These are phyloP conservation scores for Synodontis membranacea DNA, from an alignment of 2,113 vertebrate genomes.

Conservation along the genomic window DNA sequence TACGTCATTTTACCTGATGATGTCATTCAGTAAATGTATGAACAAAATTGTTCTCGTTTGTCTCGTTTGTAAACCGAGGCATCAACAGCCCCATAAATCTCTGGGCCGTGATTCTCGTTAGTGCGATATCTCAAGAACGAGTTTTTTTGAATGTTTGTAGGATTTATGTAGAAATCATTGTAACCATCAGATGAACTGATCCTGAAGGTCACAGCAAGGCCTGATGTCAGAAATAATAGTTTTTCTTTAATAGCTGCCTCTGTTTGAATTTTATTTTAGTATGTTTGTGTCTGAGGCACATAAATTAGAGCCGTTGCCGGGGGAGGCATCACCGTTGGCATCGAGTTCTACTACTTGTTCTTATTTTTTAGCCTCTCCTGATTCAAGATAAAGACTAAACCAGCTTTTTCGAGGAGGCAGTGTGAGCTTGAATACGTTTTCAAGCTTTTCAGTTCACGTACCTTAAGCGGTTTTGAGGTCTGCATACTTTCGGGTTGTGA, in stretches of 20 bases:
- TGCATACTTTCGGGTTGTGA: background rate
- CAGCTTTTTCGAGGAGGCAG: background rate
- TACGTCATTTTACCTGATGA: too few species aligned
- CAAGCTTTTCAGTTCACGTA: background rate
- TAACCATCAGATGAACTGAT: background rate
- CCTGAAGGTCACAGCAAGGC: background rate
- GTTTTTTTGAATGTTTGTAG: background rate
- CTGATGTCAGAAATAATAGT: background rate
- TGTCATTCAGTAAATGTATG: background rate
- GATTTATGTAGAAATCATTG: background rate
- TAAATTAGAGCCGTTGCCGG: background rate
- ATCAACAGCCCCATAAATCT: too few species aligned
- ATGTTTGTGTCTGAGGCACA: background rate
- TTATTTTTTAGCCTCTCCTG: background rate
- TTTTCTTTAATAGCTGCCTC: background rate
- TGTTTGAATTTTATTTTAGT: background rate
- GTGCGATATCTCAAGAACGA: background rate
- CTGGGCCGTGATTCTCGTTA: background rate
- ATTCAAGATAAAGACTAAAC: background rate
- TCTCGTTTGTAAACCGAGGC: too few species aligned
- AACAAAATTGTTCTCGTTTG: too few species aligned
- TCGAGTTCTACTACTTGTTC: background rate
- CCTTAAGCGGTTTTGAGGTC: background rate
- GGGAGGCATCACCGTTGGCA: background rate
- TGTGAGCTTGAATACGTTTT: background rate